Conservation (phyloP, 2,797 vertebrate genomes). For the Harpagifer antarcticus region DNA sequence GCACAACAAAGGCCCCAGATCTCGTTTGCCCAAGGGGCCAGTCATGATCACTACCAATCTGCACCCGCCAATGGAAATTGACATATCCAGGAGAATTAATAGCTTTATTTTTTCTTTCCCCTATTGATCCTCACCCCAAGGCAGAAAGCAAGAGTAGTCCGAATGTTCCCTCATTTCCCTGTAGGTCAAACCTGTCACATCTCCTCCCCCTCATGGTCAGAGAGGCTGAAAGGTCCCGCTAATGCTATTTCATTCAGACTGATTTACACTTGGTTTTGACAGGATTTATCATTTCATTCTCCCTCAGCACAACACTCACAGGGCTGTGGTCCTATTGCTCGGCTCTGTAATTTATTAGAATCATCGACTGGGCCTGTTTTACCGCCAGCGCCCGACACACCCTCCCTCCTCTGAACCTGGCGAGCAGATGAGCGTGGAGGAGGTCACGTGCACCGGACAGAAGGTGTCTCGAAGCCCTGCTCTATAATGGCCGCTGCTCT, state of each 20-base stretch:
- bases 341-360: conserved; percentile 67
- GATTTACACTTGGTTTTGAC: conserved; percentile 73
- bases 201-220: conserved; percentile 62
- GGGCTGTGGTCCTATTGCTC: conserved; percentile 45
- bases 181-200: conserved; percentile 74
- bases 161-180: conserved; percentile 70
- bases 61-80: conserved; percentile 73
- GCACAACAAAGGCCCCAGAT: conserved; percentile 66
- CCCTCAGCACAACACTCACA: conserved; percentile 46
- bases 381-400: neutral
- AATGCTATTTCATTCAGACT: conserved; percentile 75
- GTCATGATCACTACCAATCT: conserved; percentile 77
- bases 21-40: conserved; percentile 57
- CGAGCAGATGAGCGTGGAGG: conserved; percentile 43
- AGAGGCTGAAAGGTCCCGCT: conserved; percentile 63
- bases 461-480: conserved; percentile 58
- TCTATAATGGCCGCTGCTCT: conserved; percentile 61
- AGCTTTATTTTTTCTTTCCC: conserved; percentile 69
- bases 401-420: conserved; percentile 30
- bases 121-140: conserved; percentile 73
- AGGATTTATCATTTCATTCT: conserved; percentile 67
- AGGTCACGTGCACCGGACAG: conserved; percentile 68
- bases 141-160: conserved; percentile 62
- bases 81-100: conserved; percentile 80
- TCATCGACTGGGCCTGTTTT: conserved; percentile 55